Percentiles rank a stretch among this genome's conserved stretches.
Evolutionary conservation across 2,888 invertebrate species (phyloP).

Genomic region (Noctua fimbriata): DNA sequence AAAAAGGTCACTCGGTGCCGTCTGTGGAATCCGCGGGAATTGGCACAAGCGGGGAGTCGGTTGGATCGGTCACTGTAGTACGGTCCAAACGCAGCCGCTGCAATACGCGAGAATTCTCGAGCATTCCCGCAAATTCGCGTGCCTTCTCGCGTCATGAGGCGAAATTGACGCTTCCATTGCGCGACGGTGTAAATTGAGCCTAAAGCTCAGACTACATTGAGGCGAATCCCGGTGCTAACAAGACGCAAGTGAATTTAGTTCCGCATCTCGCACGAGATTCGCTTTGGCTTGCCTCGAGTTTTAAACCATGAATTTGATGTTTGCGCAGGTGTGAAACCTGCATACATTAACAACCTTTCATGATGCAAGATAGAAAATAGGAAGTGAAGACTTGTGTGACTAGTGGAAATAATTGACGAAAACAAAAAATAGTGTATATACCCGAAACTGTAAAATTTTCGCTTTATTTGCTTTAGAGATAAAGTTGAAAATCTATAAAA

Average conservation of each 20-base stretch:
- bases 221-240: neutral
- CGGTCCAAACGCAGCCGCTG: too few species aligned
- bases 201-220: neutral
- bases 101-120: too few species aligned
- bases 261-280: neutral
- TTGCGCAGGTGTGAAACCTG: slow-evolving; percentile 63
- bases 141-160: too few species aligned
- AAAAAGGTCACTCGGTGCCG: too few species aligned
- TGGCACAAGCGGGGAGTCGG: too few species aligned
- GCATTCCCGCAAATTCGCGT: too few species aligned
- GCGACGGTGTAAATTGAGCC: too few species aligned
- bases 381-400: neutral
- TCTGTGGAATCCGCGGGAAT: too few species aligned
- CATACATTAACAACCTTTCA: slow-evolving; percentile 55
- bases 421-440: neutral
- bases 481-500: too few species aligned
- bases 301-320: slow-evolving; percentile 36
- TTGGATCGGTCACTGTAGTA: too few species aligned
- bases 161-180: too few species aligned
- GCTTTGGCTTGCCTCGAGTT: neutral
- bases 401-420: neutral
- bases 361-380: neutral
- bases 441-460: neutral
- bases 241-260: neutral
- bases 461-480: too few species aligned